Percentiles rank a stretch among this genome's conserved stretches.
Evolutionary conservation across 2,797 vertebrate species (phyloP).

Genomic region (Brachyalestes nurse): DNA sequence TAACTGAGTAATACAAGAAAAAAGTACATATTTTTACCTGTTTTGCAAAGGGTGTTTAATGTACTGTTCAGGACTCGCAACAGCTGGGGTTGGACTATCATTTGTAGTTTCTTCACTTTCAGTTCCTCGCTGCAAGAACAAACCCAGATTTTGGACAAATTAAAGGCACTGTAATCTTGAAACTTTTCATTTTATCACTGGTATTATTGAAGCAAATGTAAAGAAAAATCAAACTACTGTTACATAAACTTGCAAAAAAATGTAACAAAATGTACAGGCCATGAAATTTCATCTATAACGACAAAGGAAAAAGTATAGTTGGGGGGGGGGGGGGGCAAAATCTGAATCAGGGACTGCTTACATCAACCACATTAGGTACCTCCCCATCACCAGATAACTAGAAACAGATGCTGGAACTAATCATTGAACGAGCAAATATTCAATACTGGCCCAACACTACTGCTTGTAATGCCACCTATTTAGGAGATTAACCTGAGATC

Average conservation of each 20-base stretch:
- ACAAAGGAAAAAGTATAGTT: not conserved
- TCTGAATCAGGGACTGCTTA: not conserved
- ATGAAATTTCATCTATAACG: not conserved
- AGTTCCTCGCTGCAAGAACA: slow-evolving; percentile 71
- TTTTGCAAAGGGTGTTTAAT: slow-evolving; percentile 86
- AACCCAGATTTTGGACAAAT: not conserved
- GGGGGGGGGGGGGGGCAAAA: too few relatives aligned
- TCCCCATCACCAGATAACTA: not conserved
- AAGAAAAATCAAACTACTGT: not conserved
- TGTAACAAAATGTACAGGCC: too few relatives aligned
- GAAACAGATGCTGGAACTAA: slow-evolving; percentile 9
- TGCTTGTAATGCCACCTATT: not conserved
- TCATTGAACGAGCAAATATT: not conserved
- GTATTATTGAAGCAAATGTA: not conserved
- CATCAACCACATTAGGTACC: not conserved
- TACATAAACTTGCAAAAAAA: too few relatives aligned
- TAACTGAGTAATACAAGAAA: not conserved
- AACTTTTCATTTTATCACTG: not conserved
- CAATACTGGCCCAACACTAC: not conserved
- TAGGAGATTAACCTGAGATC: not conserved
- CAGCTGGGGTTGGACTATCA: slow-evolving; percentile 67
- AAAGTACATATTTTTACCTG: slow-evolving; percentile 66
- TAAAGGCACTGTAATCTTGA: not conserved
- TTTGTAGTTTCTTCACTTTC: slow-evolving; percentile 76
- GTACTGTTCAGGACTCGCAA: slow-evolving; percentile 78